Evolutionary conservation across 92 coral and sea anemone genomes (phyloP).

Genomic region (Metridium senile): DNA sequence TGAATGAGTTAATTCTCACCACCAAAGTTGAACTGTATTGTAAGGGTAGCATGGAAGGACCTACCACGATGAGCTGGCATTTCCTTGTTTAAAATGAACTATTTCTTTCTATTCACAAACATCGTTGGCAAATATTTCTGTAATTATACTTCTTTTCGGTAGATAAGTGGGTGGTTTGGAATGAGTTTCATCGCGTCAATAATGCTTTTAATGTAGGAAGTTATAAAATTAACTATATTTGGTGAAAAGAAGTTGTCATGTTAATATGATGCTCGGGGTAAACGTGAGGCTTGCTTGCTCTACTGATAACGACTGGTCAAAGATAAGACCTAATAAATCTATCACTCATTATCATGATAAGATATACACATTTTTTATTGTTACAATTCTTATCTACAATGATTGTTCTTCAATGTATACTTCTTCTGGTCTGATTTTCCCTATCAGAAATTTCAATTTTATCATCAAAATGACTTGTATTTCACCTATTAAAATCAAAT

Average conservation of each 20-base stretch:
- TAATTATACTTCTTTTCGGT: neutral
- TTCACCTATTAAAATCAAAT: slow-evolving; percentile 23
- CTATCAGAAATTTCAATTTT: neutral
- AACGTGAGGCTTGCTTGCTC: neutral
- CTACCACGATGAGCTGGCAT: slow-evolving; percentile 1
- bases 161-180: neutral
- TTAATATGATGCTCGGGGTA: too few relatives aligned
- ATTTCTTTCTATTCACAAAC: neutral
- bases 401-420: neutral
- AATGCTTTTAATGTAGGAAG: neutral
- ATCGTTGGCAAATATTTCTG: neutral
- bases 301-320: neutral
- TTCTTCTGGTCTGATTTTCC: neutral
- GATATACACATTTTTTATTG: slow-evolving; percentile 4
- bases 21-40: neutral
- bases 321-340: slow-evolving; percentile 26
- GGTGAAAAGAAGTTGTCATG: too few relatives aligned
- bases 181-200: neutral
- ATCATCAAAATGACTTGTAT: neutral
- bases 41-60: neutral
- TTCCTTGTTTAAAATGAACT: neutral
- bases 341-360: slow-evolving; percentile 24
- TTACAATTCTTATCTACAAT: neutral
- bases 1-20: slow-evolving; percentile 8
- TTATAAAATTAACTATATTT: too few relatives aligned